Conservation (phyloP, 2,797 vertebrate genomes). For the Coreius guichenoti region DNA sequence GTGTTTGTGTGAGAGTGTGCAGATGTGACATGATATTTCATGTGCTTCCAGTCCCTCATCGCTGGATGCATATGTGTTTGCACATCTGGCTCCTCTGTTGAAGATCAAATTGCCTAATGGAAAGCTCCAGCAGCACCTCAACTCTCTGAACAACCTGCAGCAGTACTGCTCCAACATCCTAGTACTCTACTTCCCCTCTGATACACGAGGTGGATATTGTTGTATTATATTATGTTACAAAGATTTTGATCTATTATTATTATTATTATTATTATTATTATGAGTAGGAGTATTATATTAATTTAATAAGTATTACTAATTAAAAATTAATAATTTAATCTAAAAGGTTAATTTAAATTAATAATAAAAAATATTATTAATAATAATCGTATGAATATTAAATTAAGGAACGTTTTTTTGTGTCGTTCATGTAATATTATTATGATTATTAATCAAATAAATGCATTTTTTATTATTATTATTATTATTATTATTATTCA, state of each 20-base stretch:
- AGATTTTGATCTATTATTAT: not conserved
- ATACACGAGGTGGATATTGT: conserved; percentile 69
- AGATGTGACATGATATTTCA: not conserved
- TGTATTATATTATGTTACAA: not conserved
- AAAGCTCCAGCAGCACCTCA: conserved; percentile 90
- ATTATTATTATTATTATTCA: not conserved
- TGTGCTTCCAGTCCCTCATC: conserved; percentile 84
- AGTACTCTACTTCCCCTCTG: conserved; percentile 88
- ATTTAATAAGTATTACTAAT: not conserved
- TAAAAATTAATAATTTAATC: not conserved
- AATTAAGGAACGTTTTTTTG: no score
- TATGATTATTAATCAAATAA: no score
- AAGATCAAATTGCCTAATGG: conserved; percentile 86
- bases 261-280: not conserved
- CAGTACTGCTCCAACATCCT: conserved; percentile 88
- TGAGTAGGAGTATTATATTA: not conserved
- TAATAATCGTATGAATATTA: no score
- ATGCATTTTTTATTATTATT: not conserved
- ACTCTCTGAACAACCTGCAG: conserved; percentile 86
- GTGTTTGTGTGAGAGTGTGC: conserved; percentile 63
- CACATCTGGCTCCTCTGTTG: conserved; percentile 85
- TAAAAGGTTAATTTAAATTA: not conserved
- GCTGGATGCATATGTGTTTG: conserved; percentile 90
- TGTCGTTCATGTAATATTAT: no score
- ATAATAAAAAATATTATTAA: no score